phyloP scores from a whole-genome alignment of 2,113 vertebrate species.

The Callithrix jacchus region DNA sequence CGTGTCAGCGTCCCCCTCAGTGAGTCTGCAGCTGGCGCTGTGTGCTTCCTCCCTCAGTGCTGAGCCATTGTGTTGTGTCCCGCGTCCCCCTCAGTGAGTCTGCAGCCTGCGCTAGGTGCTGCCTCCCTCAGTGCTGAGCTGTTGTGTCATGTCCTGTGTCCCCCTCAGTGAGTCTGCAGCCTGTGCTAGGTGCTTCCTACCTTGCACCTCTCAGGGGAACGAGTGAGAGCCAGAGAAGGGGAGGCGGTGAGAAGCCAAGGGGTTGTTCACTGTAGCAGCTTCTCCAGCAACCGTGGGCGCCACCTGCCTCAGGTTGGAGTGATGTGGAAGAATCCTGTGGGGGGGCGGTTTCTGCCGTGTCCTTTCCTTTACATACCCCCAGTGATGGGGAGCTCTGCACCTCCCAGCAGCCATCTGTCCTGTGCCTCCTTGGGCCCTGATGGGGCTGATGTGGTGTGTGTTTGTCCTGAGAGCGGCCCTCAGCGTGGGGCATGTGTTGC shows the following conservation, averaged over 20 bases:
- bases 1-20: neutral
- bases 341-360: neutral
- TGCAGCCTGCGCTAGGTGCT: no score
- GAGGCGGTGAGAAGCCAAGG: neutral
- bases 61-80: no score
- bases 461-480: neutral
- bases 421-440: neutral
- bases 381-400: neutral
- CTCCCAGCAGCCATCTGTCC: neutral
- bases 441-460: neutral
- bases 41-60: no score
- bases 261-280: fast-evolving
- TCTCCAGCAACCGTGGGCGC: neutral
- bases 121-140: no score
- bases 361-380: neutral
- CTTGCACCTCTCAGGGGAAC: neutral
- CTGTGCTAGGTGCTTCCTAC: no score
- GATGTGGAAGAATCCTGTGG: neutral
- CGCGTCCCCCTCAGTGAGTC: no score
- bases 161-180: no score
- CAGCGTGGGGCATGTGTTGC: neutral
- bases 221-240: neutral
- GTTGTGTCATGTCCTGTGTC: no score
- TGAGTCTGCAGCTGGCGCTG: neutral
- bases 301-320: neutral